Percentiles rank a stretch among this genome's conserved stretches.
Evolutionary conservation across 2,888 invertebrate species (phyloP).

Genomic region (Agonopterix arenella): DNA sequence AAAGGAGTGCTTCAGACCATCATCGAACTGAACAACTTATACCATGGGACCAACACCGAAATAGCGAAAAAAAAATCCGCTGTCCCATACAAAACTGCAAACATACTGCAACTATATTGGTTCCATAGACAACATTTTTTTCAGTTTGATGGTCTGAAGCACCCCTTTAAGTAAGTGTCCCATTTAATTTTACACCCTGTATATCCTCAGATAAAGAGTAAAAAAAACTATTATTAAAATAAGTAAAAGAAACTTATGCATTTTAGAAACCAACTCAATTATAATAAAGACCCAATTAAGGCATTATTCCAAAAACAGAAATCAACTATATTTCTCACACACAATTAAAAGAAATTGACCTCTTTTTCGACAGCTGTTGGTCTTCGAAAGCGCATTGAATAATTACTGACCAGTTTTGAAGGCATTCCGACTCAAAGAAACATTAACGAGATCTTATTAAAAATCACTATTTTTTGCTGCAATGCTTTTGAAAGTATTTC

Average conservation of each 20-base stretch:
- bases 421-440: neutral
- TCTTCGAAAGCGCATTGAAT: constrained; percentile 3
- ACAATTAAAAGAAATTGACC: constrained; percentile 8
- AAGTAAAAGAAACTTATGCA: neutral
- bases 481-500: neutral
- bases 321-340: neutral
- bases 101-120: too few species aligned
- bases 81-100: too few species aligned
- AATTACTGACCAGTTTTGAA: constrained; percentile 1
- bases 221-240: too few species aligned
- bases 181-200: too few species aligned
- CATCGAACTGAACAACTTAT: too few species aligned
- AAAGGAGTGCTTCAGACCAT: too few species aligned
- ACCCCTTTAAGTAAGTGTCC: too few species aligned
- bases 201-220: too few species aligned
- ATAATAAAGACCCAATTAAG: neutral
- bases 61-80: too few species aligned
- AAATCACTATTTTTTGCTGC: constrained; percentile 1
- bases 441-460: constrained; percentile 9
- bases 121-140: too few species aligned
- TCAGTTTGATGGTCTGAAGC: too few species aligned
- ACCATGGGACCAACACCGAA: too few species aligned
- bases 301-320: neutral
- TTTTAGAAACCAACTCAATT: neutral
- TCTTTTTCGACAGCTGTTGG: constrained; percentile 2